Base-by-base conservation (phyloP, 2,888 invertebrate genomes). In the Candidula unifasciata region DNA sequence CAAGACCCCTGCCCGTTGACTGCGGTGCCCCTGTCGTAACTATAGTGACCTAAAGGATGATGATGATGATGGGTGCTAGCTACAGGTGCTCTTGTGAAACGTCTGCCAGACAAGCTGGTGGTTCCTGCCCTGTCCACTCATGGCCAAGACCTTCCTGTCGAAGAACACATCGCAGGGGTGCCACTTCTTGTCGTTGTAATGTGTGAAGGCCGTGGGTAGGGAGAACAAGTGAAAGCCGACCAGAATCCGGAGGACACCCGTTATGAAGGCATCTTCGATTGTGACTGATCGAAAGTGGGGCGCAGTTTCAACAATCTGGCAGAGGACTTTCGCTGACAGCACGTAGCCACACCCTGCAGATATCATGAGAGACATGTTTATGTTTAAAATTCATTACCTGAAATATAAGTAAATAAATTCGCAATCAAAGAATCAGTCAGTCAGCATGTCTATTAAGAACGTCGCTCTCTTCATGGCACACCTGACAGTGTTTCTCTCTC, bases 201-300 rank as follows among this genome's bases (percentile, higher is more conserved):
- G 54, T 0, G 74, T 74, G 27, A 74, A 74, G 13, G 16, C 1
- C 5, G 18, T 27, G 10, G 1, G 27, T 2, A 74, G 10, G 2
- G 52, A 27, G 27, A 74, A 74, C 74, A 74, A 16, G 8, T 57
- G 21, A 10, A 54, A 73, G 8, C 71, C 52, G 18, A 35, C 57
- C 2, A 81, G 35, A 2, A 5, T 10, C n/a, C 73, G 2, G 73
- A 81, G 57, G 24, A 81, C 44, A 10, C 81, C 81, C 18, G 81
- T 81, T n/a, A 81, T 57, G 60, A 81, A 81, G 24, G 73, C 81
- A n/a, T 81, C 81, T 18, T 81, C 81, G n/a, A 73, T 27, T 13
- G 81, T 10, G 8, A 81, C n/a, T 60, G 73, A n/a, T 16, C n/a
- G 73, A 35, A 73, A 16, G 60, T 81, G 54, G 16, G 74, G 73